Evolutionary conservation across 2,888 invertebrate species (phyloP), one percentile per base, ranked within the genome.

Genomic region (Aspidiotus rigidus): DNA sequence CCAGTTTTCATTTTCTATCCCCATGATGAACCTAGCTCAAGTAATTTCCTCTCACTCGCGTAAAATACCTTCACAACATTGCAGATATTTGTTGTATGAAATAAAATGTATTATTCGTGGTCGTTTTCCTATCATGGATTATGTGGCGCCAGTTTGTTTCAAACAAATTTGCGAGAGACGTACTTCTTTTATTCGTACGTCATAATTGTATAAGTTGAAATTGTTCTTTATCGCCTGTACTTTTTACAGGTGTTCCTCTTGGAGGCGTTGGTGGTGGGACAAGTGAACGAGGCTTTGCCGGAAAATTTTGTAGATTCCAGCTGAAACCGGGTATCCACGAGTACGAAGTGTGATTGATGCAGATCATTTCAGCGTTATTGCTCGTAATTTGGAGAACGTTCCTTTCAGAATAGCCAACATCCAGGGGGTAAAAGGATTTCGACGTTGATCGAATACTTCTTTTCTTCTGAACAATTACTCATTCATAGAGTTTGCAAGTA

Each of bases 301-400:
- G 96, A 16, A 93, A 94, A 79, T 96, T 96, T 80, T 93, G 94
- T 78, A 84, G 95, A 69, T 96, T 86, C 78, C 91, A 93, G 78
- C 81, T 97, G 76, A 84, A 85, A 72, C 96, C 96, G 0, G 95
- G 95, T 62, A 82, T 90, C 71, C 94, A 93, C 79, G 89, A 92
- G 75, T 90, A 93, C 78, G 83, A 88, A 74, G 86, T 86, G 7
- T n/a, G n/a, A 84, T 92, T 13, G 85, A 86, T 72, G 91, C 90
- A 66, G 87, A 93, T 80, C 91, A 95, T 80, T 96, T 96, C 79
- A 92, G 95, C 76, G 84, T 94, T 8, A 92, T 90, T 70, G 88
- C 96, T 72, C 84, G 84, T 77, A 84, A 89, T 79, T 81, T 79
- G 17, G 81, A 83, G 69, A 83, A 84, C 71, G 81, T 83, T 73